These are phyloP conservation scores for Daboia siamensis DNA, from an alignment of 2,113 vertebrate genomes.

Conservation along the genomic window DNA sequence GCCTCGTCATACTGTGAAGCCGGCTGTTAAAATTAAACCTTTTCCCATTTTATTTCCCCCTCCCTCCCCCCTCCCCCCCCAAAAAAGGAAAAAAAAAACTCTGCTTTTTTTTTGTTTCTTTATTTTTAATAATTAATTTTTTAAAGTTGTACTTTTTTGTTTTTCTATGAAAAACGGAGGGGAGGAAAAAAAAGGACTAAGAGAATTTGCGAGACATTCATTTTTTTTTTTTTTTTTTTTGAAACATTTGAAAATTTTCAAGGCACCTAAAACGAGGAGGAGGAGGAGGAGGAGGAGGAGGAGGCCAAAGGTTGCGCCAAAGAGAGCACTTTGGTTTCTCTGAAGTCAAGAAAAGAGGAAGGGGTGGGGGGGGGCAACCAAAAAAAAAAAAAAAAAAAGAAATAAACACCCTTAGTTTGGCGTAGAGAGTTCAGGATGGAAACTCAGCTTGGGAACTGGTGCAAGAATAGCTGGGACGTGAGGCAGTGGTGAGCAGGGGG, in stretches of 20 bases:
- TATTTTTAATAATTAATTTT: slow-evolving; percentile 19
- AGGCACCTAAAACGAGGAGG: slow-evolving; percentile 52
- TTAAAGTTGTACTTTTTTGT: slow-evolving; percentile 37
- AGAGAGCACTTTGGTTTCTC: slow-evolving; percentile 44
- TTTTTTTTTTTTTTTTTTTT: slow-evolving; percentile 4
- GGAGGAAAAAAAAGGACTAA: slow-evolving; percentile 30
- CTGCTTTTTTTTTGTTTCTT: neutral
- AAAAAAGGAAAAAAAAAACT: slow-evolving; percentile 37
- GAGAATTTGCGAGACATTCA: slow-evolving; percentile 43
- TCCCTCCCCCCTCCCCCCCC: neutral
- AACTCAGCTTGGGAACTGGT: neutral
- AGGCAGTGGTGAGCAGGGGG: neutral
- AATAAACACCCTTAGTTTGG: slow-evolving; percentile 31
- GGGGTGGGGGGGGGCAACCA: neutral
- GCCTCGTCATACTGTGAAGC: slow-evolving; percentile 2
- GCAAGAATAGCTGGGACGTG: neutral
- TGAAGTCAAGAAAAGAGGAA: slow-evolving; percentile 15
- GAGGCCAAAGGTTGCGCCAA: slow-evolving; percentile 43
- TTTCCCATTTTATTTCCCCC: slow-evolving; percentile 34
- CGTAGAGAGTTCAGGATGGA: slow-evolving; percentile 2
- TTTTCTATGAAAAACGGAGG: slow-evolving; percentile 47
- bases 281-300: slow-evolving; percentile 29
- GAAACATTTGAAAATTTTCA: slow-evolving; percentile 52
- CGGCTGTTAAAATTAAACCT: slow-evolving; percentile 40
- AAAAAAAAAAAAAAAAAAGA: neutral